phyloP scores from a whole-genome alignment of 2,797 vertebrate species.

The Manis javanica region DNA sequence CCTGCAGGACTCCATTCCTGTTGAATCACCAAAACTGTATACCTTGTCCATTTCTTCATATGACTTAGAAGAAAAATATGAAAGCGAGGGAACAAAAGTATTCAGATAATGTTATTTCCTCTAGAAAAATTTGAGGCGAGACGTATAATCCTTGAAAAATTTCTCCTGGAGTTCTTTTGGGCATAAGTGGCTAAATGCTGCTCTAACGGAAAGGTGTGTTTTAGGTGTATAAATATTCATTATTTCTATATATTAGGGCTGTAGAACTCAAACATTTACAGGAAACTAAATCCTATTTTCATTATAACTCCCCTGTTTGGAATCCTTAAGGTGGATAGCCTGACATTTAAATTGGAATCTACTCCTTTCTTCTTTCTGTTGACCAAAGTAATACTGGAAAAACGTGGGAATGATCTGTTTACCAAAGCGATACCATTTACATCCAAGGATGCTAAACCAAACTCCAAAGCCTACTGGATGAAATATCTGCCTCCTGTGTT shows the following conservation, averaged over 20 bases:
- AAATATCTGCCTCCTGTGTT: conserved; percentile 51
- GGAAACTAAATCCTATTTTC: conserved; percentile 81
- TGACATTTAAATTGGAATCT: conserved; percentile 79
- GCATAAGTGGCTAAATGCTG: neutral
- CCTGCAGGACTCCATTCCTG: neutral
- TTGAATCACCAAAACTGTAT: neutral
- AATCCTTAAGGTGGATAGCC: conserved; percentile 63
- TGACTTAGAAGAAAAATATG: conserved; percentile 28
- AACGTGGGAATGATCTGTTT: conserved; percentile 71
- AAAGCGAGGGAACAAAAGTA: neutral
- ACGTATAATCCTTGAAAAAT: neutral
- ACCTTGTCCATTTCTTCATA: neutral
- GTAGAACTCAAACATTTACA: conserved; percentile 78
- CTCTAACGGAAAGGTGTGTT: conserved; percentile 3
- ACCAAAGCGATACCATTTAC: conserved; percentile 53
- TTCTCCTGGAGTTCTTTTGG: conserved; percentile 27
- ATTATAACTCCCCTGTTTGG: conserved; percentile 68
- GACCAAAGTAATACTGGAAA: conserved; percentile 67
- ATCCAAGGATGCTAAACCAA: conserved; percentile 35
- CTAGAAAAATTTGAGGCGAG: conserved; percentile 40
- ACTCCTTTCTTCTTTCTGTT: conserved; percentile 72
- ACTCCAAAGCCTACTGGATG: conserved; percentile 16
- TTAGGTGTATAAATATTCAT: conserved; percentile 76
- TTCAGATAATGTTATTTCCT: conserved; percentile 29
- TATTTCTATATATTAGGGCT: conserved; percentile 71